Evolutionary conservation across 2,113 vertebrate species (phyloP).

Genomic region (Pongo pygmaeus): DNA sequence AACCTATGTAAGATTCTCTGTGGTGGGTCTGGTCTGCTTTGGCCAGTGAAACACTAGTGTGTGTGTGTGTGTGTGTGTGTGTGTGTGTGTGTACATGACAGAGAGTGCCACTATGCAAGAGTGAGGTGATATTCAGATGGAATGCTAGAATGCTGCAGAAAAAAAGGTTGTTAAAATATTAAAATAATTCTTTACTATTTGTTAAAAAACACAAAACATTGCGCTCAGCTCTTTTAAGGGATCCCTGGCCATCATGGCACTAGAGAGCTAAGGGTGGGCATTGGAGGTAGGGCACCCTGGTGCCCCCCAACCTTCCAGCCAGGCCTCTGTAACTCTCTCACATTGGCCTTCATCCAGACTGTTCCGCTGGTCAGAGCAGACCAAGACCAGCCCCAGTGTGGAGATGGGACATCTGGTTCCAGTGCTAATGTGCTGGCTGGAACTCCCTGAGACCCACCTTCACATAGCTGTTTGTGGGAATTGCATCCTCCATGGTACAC

Average conservation of each 20-base stretch:
- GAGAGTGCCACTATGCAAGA: background rate
- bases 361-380: background rate
- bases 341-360: background rate
- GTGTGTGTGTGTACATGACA: background rate
- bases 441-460: background rate
- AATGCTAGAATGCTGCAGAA: background rate
- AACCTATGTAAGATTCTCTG: background rate
- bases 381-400: background rate
- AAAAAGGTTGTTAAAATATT: conserved; percentile 13
- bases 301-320: background rate
- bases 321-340: background rate
- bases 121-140: background rate
- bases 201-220: background rate
- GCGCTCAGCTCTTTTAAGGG: background rate
- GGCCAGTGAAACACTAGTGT: background rate
- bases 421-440: background rate
- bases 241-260: background rate
- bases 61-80: background rate
- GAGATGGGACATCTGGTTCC: background rate
- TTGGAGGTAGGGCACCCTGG: background rate
- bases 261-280: background rate
- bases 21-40: background rate
- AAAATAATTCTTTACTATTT: conserved; percentile 15
- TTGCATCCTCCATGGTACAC: background rate
- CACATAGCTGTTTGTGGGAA: background rate